Conservation (phyloP, 2,888 invertebrate species). For the Anaspis maculata region DNA sequence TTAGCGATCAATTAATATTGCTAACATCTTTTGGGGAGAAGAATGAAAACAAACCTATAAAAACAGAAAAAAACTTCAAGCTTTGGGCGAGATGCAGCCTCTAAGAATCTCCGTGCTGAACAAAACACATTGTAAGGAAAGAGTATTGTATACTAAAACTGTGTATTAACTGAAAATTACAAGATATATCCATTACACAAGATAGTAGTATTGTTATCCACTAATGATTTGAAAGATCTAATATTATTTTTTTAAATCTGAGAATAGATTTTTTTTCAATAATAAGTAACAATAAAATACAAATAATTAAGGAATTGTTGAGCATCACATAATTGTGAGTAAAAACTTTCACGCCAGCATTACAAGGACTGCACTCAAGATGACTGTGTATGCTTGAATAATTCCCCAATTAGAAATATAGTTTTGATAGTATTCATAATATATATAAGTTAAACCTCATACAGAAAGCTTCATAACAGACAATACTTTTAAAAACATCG, state of each 20-base stretch:
- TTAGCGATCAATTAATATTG: no score
- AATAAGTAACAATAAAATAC: conserved; percentile 20
- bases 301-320: conserved; percentile 22
- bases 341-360: neutral
- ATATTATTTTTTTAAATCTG: conserved; percentile 23
- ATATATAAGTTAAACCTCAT: conserved; percentile 15
- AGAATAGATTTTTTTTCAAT: conserved; percentile 21
- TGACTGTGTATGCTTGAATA: conserved; percentile 8
- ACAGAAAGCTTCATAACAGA: conserved; percentile 18
- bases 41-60: no score
- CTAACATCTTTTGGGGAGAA: no score
- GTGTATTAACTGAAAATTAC: conserved; percentile 21
- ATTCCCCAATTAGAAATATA: conserved; percentile 24
- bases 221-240: conserved; percentile 14
- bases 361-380: neutral
- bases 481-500: conserved; percentile 6
- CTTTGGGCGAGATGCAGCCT: no score
- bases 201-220: conserved; percentile 14
- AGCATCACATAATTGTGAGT: conserved; percentile 11
- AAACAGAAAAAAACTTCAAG: no score
- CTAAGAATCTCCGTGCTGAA: no score
- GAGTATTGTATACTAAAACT: conserved; percentile 15
- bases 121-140: no score
- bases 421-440: conserved; percentile 16
- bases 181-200: conserved; percentile 16